phyloP scores from a whole-genome alignment of 2,888 invertebrate species.

The Xestia rhomboidea region DNA sequence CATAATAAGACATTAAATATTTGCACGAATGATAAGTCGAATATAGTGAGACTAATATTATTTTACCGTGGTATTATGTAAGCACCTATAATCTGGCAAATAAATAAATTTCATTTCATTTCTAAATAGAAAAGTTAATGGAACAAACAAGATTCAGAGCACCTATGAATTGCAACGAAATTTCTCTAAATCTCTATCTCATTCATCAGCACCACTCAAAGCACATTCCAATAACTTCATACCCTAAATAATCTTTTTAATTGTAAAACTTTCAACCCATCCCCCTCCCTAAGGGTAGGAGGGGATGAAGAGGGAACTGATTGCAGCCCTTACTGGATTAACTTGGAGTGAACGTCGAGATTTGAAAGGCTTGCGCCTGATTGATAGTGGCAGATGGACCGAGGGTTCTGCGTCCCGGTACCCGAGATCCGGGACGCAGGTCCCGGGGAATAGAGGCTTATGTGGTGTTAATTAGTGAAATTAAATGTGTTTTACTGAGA shows the following conservation, averaged over 20 bases:
- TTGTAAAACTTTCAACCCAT: slow-evolving; percentile 61
- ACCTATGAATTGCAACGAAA: background rate
- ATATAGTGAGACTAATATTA: too few species aligned
- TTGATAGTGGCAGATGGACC: slow-evolving; percentile 52
- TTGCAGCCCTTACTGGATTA: slow-evolving; percentile 63
- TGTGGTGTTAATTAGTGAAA: slow-evolving; percentile 37
- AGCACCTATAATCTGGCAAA: too few species aligned
- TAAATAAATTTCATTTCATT: too few species aligned
- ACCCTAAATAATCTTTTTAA: slow-evolving; percentile 67
- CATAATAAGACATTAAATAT: background rate
- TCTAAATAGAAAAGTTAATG: too few species aligned
- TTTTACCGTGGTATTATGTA: too few species aligned
- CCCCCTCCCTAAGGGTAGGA: background rate
- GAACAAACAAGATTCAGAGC: background rate
- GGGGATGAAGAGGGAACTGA: slow-evolving; percentile 32
- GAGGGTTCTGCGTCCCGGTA: slow-evolving; percentile 1
- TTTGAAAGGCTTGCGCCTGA: slow-evolving; percentile 56
- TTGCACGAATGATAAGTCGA: too few species aligned
- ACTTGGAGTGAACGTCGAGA: slow-evolving; percentile 58
- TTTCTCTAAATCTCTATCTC: too few species aligned
- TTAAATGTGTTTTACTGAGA: slow-evolving; percentile 3
- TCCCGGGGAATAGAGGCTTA: slow-evolving; percentile 14
- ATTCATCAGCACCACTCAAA: slow-evolving; percentile 34
- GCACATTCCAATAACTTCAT: slow-evolving; percentile 35
- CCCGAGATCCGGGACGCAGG: background rate